Conservation (phyloP, 1,140 invertebrate species). For the Aphis craccivora region DNA sequence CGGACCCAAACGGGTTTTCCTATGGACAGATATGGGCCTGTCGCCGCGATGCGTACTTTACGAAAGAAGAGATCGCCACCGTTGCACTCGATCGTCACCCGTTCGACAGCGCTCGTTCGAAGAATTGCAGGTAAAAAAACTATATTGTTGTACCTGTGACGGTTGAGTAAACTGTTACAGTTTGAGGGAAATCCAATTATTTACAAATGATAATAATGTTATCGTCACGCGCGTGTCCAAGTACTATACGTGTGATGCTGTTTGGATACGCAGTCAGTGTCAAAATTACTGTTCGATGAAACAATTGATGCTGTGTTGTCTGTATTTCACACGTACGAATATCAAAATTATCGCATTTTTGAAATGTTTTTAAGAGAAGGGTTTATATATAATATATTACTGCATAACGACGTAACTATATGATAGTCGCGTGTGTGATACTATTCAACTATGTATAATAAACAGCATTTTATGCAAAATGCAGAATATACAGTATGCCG, state of each 20-base stretch:
- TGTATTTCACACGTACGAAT: neutral
- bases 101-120: neutral
- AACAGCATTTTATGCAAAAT: neutral
- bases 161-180: neutral
- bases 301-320: neutral
- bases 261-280: neutral
- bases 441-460: neutral
- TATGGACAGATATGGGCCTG: conserved; percentile 29
- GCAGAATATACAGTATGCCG: neutral
- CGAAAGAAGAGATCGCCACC: neutral
- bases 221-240: neutral
- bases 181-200: neutral
- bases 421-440: neutral
- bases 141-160: neutral
- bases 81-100: neutral
- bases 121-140: conserved; percentile 24
- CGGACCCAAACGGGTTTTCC: conserved; percentile 47
- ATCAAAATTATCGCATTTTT: neutral
- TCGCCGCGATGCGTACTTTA: neutral
- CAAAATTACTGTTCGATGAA: neutral
- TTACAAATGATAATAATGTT: neutral
- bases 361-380: neutral
- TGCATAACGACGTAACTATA: neutral
- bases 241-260: neutral
- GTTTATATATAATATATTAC: neutral